phyloP scores from a whole-genome alignment of 2,888 invertebrate genomes.

The Phortica okadai region DNA sequence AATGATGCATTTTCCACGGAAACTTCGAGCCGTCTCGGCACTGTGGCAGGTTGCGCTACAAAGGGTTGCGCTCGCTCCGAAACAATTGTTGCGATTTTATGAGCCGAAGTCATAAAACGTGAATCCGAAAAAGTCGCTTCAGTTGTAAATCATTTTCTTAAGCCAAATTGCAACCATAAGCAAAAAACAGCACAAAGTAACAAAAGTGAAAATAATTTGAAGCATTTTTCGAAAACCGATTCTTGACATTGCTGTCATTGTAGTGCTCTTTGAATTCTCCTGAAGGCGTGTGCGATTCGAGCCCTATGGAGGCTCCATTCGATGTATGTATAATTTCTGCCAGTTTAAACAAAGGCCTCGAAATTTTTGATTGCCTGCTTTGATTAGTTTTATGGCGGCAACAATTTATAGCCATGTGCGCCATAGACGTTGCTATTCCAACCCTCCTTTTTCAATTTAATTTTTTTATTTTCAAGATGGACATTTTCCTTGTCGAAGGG shows the following conservation, averaged over 20 bases:
- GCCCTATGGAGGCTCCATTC: not conserved
- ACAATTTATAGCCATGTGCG: conserved; percentile 9
- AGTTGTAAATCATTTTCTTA: conserved; percentile 51
- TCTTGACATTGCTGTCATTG: not conserved
- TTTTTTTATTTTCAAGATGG: conserved; percentile 38
- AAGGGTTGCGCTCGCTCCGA: conserved; percentile 55
- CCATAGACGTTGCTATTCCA: conserved; percentile 10
- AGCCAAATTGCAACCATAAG: conserved; percentile 1
- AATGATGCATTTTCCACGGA: conserved; percentile 56
- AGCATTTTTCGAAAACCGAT: not conserved
- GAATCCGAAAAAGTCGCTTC: conserved; percentile 31
- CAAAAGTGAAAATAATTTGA: conserved; percentile 3
- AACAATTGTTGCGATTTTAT: conserved; percentile 67
- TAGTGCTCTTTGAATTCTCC: not conserved
- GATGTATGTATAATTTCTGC: conserved; percentile 2
- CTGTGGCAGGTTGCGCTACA: conserved; percentile 62
- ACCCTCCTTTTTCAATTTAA: not conserved
- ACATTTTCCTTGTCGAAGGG: conserved; percentile 51
- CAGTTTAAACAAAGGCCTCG: not conserved
- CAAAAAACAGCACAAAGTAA: not conserved
- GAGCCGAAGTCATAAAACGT: conserved; percentile 53
- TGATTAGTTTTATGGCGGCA: conserved; percentile 21
- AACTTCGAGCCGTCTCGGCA: conserved; percentile 45
- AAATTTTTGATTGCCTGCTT: conserved; percentile 4
- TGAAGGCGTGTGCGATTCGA: not conserved